phyloP scores from a whole-genome alignment of 2,797 vertebrate genomes.

The Sarcophilus harrisii region DNA sequence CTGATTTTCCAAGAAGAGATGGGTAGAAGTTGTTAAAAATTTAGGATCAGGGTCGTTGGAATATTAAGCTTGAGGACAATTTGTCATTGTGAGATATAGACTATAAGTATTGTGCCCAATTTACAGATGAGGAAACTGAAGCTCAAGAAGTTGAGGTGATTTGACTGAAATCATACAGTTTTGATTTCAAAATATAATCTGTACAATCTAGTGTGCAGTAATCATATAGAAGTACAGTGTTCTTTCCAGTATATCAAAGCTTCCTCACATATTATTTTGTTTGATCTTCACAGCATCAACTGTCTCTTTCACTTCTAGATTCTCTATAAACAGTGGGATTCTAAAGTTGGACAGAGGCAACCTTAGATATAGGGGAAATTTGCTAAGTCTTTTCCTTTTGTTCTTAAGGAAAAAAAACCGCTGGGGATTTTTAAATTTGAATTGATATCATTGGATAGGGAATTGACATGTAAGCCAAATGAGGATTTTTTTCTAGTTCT shows the following conservation, averaged over 20 bases:
- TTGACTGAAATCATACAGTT: background rate
- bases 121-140: background rate
- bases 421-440: background rate
- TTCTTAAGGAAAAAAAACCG: background rate
- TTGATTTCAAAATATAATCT: background rate
- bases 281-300: background rate
- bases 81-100: background rate
- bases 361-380: background rate
- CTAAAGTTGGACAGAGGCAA: background rate
- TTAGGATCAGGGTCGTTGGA: background rate
- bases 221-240: background rate
- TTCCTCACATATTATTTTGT: background rate
- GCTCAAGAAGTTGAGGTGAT: background rate
- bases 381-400: background rate
- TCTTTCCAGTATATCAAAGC: background rate
- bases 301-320: background rate
- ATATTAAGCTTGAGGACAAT: background rate
- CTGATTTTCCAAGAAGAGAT: background rate
- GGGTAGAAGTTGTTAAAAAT: background rate
- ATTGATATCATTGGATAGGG: background rate
- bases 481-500: slow-evolving; percentile 7
- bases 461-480: background rate
- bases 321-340: background rate
- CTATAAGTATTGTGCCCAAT: background rate
- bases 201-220: background rate